Conservation (phyloP, 1,140 invertebrate genomes). For the Oncopeltus fasciatus region DNA sequence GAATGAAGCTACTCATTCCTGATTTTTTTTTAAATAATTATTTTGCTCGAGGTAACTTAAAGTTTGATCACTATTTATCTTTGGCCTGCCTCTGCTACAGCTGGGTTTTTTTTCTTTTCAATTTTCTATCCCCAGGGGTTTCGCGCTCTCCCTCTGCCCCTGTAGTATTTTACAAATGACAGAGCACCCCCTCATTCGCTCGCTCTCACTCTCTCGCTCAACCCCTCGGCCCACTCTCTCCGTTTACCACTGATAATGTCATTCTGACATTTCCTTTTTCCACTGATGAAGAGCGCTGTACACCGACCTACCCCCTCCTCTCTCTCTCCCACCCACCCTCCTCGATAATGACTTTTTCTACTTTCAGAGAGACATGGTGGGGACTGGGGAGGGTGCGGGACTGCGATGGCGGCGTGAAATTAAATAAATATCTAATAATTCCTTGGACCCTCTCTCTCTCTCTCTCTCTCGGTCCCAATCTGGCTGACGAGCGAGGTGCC, state of each 20-base stretch:
- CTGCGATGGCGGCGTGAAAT: neutral
- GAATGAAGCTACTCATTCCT: too few species aligned
- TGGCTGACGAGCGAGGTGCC: too few species aligned
- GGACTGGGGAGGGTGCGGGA: neutral
- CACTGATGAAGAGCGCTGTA: neutral
- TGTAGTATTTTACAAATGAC: too few species aligned
- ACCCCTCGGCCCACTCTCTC: neutral
- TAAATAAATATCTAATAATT: neutral
- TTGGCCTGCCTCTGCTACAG: too few species aligned
- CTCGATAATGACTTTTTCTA: neutral
- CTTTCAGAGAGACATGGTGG: neutral
- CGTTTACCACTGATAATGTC: conserved; percentile 3
- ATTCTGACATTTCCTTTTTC: conserved; percentile 9
- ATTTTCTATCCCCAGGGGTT: too few species aligned
- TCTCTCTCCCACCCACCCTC: neutral
- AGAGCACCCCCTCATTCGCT: too few species aligned
- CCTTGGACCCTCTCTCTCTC: neutral
- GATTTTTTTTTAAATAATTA: too few species aligned
- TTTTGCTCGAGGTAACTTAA: too few species aligned
- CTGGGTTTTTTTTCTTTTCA: too few species aligned
- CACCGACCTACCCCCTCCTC: neutral
- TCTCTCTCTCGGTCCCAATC: too few species aligned
- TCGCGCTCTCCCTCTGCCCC: too few species aligned
- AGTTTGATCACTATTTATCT: too few species aligned
- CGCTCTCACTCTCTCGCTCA: neutral